Base-by-base conservation (phyloP, 2,888 invertebrate species). In the Tinea pellionella region DNA sequence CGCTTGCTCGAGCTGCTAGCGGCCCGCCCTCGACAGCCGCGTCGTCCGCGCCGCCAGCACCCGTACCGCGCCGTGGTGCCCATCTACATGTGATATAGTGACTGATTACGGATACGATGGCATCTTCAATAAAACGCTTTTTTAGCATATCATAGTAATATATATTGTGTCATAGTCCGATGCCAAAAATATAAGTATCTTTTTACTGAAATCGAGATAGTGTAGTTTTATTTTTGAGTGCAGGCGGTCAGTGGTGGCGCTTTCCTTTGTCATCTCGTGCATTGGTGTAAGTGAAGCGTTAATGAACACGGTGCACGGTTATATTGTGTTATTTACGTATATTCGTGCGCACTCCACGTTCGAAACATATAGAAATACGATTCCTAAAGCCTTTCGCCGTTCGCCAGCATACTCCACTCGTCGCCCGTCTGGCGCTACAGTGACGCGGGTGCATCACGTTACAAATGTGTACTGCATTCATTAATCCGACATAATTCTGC, bases 111-210 rank as follows among this genome's bases (percentile, higher is more conserved):
- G 75, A 86, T 83, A 86, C 85, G 86, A 85, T 84, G 86, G 86
- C 86, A 86, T 86, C 86, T 86, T 87, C 86, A 85, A 86, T 86
- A 85, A 87, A 87, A 85, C 87, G 87, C 87, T 87, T 87, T 87
- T 84, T 85, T 87, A 87, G 87, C 87, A 87, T 87, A 87, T 87
- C 87, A 87, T 87, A 86, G 87, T 87, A 87, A 87, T 86, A 86
- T 86, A 87, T 87, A 87, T 87, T 86, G 87, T 86, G 87, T 87
- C 87, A 87, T 87, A 87, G 87, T 87, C 87, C 85, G 86, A 87
- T 86, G 87, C 87, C 87, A 87, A 87, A 86, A 87, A 86, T 86
- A 87, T 87, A 87, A 87, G 84, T 87, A 87, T 87, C 87, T 87
- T 87, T 87, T 86, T 87, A 86, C 83, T 84, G 85, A 87, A 87